Percentiles rank a stretch among this genome's conserved stretches.
phyloP scores from a whole-genome alignment of 2,113 vertebrate genomes.

The Perca schrenkii region DNA sequence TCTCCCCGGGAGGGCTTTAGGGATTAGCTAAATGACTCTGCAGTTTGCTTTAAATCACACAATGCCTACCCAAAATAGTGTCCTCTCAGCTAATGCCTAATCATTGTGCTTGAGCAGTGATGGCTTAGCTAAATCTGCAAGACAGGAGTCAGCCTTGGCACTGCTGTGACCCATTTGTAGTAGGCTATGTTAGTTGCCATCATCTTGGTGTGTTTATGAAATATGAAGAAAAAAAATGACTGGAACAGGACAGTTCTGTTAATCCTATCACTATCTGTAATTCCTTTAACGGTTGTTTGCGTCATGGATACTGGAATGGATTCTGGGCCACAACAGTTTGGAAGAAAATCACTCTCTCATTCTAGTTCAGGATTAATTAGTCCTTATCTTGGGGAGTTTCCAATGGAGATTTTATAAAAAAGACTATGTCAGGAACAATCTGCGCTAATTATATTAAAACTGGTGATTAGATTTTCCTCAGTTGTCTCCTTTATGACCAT shows the following conservation, averaged over 20 bases:
- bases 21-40: conserved; percentile 72
- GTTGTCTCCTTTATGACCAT: conserved; percentile 24
- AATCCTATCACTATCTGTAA: conserved; percentile 40
- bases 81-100: conserved; percentile 56
- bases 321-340: conserved; percentile 39
- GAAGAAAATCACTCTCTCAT: conserved; percentile 45
- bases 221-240: conserved; percentile 10
- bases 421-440: conserved; percentile 41
- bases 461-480: conserved; percentile 39
- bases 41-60: conserved; percentile 71
- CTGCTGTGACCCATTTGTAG: conserved; percentile 43
- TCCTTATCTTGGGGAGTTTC: conserved; percentile 37
- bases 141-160: conserved; percentile 49
- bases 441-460: conserved; percentile 58
- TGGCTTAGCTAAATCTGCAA: conserved; percentile 41
- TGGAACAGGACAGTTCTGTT: conserved; percentile 35
- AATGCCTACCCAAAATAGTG: conserved; percentile 66
- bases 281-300: conserved; percentile 24
- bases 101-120: conserved; percentile 50
- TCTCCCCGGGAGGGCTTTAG: conserved; percentile 45
- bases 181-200: conserved; percentile 24
- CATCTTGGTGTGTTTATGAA: conserved; percentile 12
- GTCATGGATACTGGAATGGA: conserved; percentile 28
- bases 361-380: conserved; percentile 53
- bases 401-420: conserved; percentile 39